A percentile compares a stretch with the other conserved stretches of the same genome.
Conservation (phyloP, 2,113 vertebrate genomes). For the Patagioenas fasciata region DNA sequence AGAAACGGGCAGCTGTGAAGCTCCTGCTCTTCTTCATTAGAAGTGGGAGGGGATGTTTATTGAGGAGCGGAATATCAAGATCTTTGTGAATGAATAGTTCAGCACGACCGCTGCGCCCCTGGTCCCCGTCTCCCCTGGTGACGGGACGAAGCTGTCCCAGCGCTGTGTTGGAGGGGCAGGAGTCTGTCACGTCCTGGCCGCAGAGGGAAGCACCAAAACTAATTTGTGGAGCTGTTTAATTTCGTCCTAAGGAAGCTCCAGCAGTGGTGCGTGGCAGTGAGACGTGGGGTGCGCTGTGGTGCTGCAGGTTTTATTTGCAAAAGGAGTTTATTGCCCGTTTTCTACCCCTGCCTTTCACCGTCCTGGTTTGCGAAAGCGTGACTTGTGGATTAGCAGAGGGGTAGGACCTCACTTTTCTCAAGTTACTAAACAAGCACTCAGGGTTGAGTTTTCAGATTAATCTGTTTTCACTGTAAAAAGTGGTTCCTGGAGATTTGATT, state of each 20-base stretch:
- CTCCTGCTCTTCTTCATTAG: not conserved
- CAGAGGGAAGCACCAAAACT: not conserved
- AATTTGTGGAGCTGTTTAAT: not conserved
- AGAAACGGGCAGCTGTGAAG: not conserved
- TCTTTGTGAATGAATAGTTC: not conserved
- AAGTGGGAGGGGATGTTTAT: not conserved
- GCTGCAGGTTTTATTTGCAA: conserved; percentile 9
- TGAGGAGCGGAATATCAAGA: not conserved
- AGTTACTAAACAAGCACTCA: conserved; percentile 34
- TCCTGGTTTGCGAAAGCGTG: conserved; percentile 47
- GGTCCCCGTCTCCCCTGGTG: not conserved
- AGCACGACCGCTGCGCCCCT: not conserved
- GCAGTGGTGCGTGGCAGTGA: not conserved
- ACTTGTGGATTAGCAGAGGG: not conserved
- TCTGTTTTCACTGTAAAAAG: conserved; percentile 20
- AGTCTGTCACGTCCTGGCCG: not conserved
- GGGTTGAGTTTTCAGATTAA: not conserved
- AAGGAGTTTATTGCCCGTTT: conserved; percentile 46
- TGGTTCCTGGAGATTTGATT: conserved; percentile 25
- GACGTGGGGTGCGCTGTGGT: not conserved
- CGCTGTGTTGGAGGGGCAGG: not conserved
- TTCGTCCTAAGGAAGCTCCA: not conserved
- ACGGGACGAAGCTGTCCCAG: not conserved
- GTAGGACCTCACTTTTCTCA: not conserved
- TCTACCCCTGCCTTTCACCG: conserved; percentile 20